A percentile compares a stretch with the other conserved stretches of the same genome.
phyloP scores from a whole-genome alignment of 37 sponge, comb jelly and placozoan genomes.

The Petrosia ficiformis region DNA sequence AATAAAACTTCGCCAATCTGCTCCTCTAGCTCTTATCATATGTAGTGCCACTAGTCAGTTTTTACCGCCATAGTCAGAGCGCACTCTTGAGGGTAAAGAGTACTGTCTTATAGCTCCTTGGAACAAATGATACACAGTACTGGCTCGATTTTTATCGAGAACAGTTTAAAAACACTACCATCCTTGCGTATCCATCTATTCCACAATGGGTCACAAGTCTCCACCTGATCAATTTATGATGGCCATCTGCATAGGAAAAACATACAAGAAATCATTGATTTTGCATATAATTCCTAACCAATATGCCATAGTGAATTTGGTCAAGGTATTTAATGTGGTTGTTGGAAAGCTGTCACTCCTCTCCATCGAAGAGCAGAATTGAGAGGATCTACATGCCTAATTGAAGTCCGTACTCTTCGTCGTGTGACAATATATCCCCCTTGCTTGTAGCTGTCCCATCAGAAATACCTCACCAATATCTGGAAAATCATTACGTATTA shows the following conservation, averaged over 20 bases:
- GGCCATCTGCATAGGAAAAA: slow-evolving; percentile 34
- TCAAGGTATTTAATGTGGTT: slow-evolving; percentile 54
- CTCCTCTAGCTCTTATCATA: slow-evolving; percentile 48
- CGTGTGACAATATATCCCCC: slow-evolving; percentile 35
- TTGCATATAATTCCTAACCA: slow-evolving; percentile 35
- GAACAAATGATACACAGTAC: slow-evolving; percentile 48
- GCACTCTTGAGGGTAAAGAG: slow-evolving; percentile 55
- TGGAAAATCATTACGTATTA: slow-evolving; percentile 9
- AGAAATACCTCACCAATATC: slow-evolving; percentile 28
- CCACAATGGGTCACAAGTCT: slow-evolving; percentile 57
- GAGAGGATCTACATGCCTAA: slow-evolving; percentile 36
- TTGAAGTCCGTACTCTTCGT: slow-evolving; percentile 17
- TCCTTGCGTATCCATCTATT: slow-evolving; percentile 54
- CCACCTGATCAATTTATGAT: slow-evolving; percentile 69
- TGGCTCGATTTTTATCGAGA: slow-evolving; percentile 47
- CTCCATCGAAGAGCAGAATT: slow-evolving; percentile 35
- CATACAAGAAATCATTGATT: too few species aligned
- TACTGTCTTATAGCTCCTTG: slow-evolving; percentile 26
- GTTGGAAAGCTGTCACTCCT: slow-evolving; percentile 9
- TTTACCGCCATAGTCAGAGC: slow-evolving; percentile 51
- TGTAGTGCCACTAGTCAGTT: slow-evolving; percentile 35
- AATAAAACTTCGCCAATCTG: slow-evolving; percentile 48
- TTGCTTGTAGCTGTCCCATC: slow-evolving; percentile 23
- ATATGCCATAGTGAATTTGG: slow-evolving; percentile 80
- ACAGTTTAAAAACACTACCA: slow-evolving; percentile 43